Conservation (phyloP, 2,888 invertebrate species). For the Parnassius apollo region DNA sequence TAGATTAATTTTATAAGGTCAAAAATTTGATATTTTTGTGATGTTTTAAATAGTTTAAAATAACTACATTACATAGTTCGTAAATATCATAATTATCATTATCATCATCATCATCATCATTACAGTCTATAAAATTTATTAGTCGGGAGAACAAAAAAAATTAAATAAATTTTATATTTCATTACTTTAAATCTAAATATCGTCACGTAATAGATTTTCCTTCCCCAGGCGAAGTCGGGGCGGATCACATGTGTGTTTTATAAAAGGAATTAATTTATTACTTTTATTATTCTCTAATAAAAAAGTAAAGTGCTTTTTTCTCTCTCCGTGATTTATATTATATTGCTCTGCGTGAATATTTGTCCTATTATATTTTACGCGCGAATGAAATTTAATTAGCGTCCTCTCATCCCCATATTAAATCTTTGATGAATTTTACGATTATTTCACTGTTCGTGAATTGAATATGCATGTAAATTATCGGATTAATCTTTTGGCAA, state of each 20-base stretch:
- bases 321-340: constrained; percentile 3
- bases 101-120: no score
- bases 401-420: constrained; percentile 13
- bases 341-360: constrained; percentile 18
- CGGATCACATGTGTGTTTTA: neutral
- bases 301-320: constrained; percentile 9
- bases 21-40: no score
- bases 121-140: neutral
- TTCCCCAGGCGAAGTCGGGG: no score
- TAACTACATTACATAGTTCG: no score
- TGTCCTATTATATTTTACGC: constrained; percentile 15
- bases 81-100: no score
- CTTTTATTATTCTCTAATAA: constrained; percentile 15
- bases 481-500: constrained; percentile 3
- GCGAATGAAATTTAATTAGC: constrained; percentile 21
- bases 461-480: constrained; percentile 1
- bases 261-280: neutral
- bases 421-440: constrained; percentile 15
- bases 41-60: no score
- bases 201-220: no score
- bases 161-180: neutral
- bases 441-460: constrained; percentile 4
- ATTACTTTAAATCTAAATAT: neutral
- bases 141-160: neutral
- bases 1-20: no score